phyloP scores from a whole-genome alignment of 1,140 invertebrate species.

The Hylyphantes graminicola region DNA sequence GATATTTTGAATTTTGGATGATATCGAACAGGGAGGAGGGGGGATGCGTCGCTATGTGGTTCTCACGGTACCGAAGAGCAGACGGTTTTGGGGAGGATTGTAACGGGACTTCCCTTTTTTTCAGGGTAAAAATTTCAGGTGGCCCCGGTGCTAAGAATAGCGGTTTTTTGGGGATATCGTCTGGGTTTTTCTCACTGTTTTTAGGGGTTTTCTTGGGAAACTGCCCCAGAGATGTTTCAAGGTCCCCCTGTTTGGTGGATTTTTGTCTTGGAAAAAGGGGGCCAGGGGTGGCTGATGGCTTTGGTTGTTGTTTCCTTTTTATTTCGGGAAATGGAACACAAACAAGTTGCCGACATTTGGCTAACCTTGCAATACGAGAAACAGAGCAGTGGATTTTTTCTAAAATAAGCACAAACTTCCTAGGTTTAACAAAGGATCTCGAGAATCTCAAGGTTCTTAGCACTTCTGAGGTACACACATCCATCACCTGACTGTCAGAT shows the following conservation, averaged over 20 bases:
- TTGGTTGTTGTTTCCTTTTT: too few species aligned
- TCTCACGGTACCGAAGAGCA: slow-evolving; percentile 27
- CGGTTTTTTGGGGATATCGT: background rate
- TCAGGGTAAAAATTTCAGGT: slow-evolving; percentile 8
- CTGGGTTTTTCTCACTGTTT: slow-evolving; percentile 21
- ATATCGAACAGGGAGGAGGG: slow-evolving; percentile 3
- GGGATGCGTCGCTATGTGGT: slow-evolving; percentile 21
- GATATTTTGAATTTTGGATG: background rate
- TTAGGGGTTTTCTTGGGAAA: slow-evolving; percentile 19
- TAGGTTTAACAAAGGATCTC: too few species aligned
- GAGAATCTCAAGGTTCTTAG: too few species aligned
- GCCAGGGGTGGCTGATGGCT: background rate
- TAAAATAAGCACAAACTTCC: too few species aligned
- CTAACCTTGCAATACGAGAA: too few species aligned
- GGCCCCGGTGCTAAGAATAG: slow-evolving; percentile 8
- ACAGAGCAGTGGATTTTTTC: too few species aligned
- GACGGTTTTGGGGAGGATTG: background rate
- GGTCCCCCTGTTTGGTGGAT: background rate
- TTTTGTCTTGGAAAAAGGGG: background rate
- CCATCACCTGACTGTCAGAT: too few species aligned
- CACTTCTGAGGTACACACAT: too few species aligned
- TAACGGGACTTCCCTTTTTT: slow-evolving; percentile 25
- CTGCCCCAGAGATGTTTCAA: background rate
- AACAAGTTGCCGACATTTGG: too few species aligned
- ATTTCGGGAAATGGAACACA: too few species aligned